These are phyloP conservation scores for Armadillidium nasatum DNA, from an alignment of 1,140 invertebrate genomes.

Conservation along the genomic window DNA sequence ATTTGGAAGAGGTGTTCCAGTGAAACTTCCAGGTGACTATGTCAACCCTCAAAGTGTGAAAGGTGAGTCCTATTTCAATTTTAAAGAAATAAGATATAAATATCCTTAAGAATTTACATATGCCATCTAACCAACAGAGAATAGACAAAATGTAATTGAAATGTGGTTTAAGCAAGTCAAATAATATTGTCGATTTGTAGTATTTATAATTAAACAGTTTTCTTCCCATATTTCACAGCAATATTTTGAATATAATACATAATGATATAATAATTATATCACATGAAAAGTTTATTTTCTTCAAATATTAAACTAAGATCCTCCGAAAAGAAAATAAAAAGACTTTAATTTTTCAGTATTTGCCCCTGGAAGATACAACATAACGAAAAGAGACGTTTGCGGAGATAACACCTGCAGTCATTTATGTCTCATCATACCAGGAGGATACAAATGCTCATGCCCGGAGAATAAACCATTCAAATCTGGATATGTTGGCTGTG, in stretches of 20 bases:
- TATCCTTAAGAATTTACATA: no score
- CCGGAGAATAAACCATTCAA: slow-evolving; percentile 63
- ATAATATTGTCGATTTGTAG: no score
- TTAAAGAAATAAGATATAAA: slow-evolving; percentile 64
- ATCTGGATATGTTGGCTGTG: slow-evolving; percentile 46
- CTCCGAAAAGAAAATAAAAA: slow-evolving; percentile 23
- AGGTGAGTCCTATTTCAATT: slow-evolving; percentile 24
- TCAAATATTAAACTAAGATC: not conserved
- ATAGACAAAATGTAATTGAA: no score
- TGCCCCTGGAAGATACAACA: slow-evolving; percentile 41
- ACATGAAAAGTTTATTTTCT: slow-evolving; percentile 48
- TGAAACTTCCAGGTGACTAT: slow-evolving; percentile 70
- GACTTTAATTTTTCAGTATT: slow-evolving; percentile 58
- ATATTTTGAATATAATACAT: no score
- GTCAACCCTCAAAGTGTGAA: slow-evolving; percentile 79
- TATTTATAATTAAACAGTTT: no score
- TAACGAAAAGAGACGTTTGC: slow-evolving; percentile 34
- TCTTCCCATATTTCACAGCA: no score
- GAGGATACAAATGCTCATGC: slow-evolving; percentile 79
- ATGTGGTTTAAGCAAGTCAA: no score
- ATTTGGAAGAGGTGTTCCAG: slow-evolving; percentile 88
- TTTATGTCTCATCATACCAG: slow-evolving; percentile 82
- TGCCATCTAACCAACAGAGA: no score
- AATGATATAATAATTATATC: no score
- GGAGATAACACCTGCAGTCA: slow-evolving; percentile 66